Conservation (phyloP, 2,113 vertebrate species). For the Myrmophylax atrothorax region DNA sequence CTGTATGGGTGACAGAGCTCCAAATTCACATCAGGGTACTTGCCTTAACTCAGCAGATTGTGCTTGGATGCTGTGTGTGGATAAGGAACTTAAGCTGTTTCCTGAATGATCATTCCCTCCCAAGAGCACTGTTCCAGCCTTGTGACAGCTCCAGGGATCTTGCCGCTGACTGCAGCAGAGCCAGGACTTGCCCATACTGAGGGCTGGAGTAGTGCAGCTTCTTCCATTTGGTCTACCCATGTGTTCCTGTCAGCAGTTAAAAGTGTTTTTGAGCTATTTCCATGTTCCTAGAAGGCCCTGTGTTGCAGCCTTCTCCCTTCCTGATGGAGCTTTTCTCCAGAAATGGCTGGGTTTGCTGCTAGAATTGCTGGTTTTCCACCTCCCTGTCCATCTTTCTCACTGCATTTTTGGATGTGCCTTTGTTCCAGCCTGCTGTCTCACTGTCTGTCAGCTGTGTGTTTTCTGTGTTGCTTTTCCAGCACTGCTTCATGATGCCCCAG, state of each 20-base stretch:
- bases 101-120: not conserved
- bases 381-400: not conserved
- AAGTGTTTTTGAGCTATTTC: not conserved
- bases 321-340: not conserved
- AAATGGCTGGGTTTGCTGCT: not conserved
- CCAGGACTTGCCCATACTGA: not conserved
- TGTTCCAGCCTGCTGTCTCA: slow-evolving; percentile 19
- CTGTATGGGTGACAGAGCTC: not conserved
- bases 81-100: not conserved
- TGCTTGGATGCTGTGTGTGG: not conserved
- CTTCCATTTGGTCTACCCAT: not conserved
- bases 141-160: not conserved
- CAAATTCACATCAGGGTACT: not conserved
- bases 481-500: slow-evolving; percentile 97
- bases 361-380: not conserved
- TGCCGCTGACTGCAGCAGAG: not conserved
- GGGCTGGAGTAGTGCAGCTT: not conserved
- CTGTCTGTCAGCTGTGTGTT: slow-evolving; percentile 50
- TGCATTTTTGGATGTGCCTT: slow-evolving; percentile 1
- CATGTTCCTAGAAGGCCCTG: not conserved
- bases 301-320: not conserved
- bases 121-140: not conserved
- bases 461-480: slow-evolving; percentile 78
- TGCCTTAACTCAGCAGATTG: not conserved
- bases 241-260: not conserved